phyloP scores from a whole-genome alignment of 2,888 invertebrate species.

The Aleiodes testaceus region DNA sequence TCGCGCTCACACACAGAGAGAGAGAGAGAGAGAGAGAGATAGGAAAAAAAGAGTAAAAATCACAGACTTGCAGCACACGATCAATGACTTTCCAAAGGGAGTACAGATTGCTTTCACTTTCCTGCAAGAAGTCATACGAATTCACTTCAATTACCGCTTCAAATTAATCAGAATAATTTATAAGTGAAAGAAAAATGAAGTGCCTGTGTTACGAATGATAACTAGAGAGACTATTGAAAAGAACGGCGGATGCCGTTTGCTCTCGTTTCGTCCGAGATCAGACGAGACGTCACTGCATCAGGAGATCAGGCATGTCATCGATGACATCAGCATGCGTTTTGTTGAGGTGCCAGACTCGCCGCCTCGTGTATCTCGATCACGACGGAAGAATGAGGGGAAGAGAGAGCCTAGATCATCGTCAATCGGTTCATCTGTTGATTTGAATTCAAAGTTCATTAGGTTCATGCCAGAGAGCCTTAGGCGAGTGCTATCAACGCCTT shows the following conservation, averaged over 20 bases:
- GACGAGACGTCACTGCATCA: slow-evolving; percentile 19
- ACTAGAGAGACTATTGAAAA: slow-evolving; percentile 64
- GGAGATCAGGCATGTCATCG: not conserved
- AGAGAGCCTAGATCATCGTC: slow-evolving; percentile 31
- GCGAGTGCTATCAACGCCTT: slow-evolving; percentile 31
- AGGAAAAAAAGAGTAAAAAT: not conserved
- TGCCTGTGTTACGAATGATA: slow-evolving; percentile 63
- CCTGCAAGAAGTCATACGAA: slow-evolving; percentile 42
- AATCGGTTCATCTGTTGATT: slow-evolving; percentile 36
- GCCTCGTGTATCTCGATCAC: slow-evolving; percentile 25
- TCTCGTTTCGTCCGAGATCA: slow-evolving; percentile 60
- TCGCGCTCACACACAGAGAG: no score
- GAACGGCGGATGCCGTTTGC: slow-evolving; percentile 68
- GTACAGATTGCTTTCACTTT: slow-evolving; percentile 58
- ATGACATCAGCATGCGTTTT: slow-evolving; percentile 12
- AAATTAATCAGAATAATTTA: slow-evolving; percentile 1
- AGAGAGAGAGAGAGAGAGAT: no score
- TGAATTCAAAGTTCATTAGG: slow-evolving; percentile 41
- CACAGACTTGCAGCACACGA: slow-evolving; percentile 39
- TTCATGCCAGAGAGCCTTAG: slow-evolving; percentile 30
- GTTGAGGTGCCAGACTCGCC: slow-evolving; percentile 10
- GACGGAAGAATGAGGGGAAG: slow-evolving; percentile 27
- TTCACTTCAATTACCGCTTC: not conserved
- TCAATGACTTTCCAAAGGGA: slow-evolving; percentile 53
- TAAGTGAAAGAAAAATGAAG: slow-evolving; percentile 36